A percentile compares a stretch with the other conserved stretches of the same genome.
phyloP scores from a whole-genome alignment of 2,888 invertebrate genomes.

The Trissolcus japonicus region DNA sequence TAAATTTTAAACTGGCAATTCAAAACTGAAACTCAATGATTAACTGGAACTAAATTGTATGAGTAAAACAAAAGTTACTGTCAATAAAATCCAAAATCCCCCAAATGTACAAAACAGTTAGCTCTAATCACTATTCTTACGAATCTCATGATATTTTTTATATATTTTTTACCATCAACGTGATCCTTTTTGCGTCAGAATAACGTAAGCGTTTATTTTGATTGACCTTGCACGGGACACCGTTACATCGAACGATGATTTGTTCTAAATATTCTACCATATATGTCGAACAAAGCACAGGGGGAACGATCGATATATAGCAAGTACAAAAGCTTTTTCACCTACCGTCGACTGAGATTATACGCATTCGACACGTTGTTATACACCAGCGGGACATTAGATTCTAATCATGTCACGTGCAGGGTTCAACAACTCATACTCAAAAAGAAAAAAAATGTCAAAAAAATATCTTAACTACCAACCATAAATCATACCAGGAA shows the following conservation, averaged over 20 bases:
- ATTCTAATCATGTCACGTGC: slow-evolving; percentile 45
- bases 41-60: no score
- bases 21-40: no score
- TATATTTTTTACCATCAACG: background rate
- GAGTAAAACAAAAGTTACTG: no score
- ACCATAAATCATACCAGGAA: background rate
- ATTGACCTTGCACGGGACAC: slow-evolving; percentile 43
- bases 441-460: background rate
- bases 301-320: slow-evolving; percentile 66
- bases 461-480: background rate
- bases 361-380: slow-evolving; percentile 51
- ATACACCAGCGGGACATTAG: slow-evolving; percentile 32
- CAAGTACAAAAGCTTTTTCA: slow-evolving; percentile 68
- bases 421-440: slow-evolving; percentile 26
- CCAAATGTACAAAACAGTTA: no score
- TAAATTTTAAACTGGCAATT: no score
- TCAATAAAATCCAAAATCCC: no score
- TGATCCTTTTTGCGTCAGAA: background rate
- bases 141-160: background rate
- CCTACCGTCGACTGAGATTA: slow-evolving; percentile 58
- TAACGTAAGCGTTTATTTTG: slow-evolving; percentile 6
- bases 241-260: slow-evolving; percentile 34
- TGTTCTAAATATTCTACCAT: slow-evolving; percentile 43
- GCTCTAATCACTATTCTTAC: background rate
- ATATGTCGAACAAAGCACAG: slow-evolving; percentile 53